A percentile compares a stretch with the other conserved stretches of the same genome.
Conservation (phyloP, 1,140 invertebrate species). For the Aricia agestis region DNA sequence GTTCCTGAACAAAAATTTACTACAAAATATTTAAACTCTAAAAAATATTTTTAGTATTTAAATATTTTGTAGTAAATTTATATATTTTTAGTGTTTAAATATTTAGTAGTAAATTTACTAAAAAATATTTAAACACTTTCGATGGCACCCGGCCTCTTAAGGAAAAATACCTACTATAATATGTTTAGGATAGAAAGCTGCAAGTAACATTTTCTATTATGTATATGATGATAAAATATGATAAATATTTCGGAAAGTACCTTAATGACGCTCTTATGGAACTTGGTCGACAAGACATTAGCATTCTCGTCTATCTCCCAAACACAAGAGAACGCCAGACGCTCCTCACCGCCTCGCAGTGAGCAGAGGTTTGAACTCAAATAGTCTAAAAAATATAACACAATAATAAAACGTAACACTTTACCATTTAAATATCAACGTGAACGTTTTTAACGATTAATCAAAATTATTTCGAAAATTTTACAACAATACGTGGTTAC, state of each 20-base stretch:
- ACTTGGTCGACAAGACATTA: conserved; percentile 88
- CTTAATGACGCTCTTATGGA: conserved; percentile 95
- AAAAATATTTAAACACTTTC: no score
- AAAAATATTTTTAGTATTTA: no score
- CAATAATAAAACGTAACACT: no score
- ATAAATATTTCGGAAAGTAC: conserved; percentile 32
- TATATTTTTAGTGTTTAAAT: no score
- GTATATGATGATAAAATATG: not conserved
- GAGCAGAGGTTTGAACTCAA: conserved; percentile 96
- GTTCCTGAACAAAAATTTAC: no score
- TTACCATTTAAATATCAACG: no score
- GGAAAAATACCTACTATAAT: not conserved
- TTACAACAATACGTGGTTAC: no score
- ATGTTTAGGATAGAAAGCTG: not conserved
- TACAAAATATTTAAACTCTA: no score
- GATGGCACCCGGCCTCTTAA: not conserved
- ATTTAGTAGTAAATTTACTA: no score
- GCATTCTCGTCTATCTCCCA: conserved; percentile 94
- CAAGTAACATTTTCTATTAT: not conserved
- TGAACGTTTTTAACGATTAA: no score
- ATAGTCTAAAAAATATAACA: conserved; percentile 82
- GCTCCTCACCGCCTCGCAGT: conserved; percentile 87
- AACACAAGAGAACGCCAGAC: conserved; percentile 95
- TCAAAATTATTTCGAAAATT: no score
- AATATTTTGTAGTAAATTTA: no score